Base-by-base conservation (phyloP, 2,797 vertebrate genomes). In the Hippocampus kuda region DNA sequence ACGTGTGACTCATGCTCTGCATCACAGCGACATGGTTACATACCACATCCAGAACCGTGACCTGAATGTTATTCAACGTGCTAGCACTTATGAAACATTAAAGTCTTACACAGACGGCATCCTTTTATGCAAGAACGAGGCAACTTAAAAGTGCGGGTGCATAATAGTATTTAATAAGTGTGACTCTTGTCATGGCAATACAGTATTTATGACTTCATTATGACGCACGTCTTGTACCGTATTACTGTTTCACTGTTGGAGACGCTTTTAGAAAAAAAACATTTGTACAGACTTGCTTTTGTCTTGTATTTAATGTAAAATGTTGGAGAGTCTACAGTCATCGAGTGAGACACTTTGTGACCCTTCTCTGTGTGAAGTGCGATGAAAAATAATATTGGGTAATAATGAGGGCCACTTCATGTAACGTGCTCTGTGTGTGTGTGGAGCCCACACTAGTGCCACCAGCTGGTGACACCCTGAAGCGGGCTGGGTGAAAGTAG, bases 401-500 rank as follows among this genome's bases (percentile, higher is more conserved):
- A 88, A 85, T 42, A 22, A 30, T 7, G 68, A 16, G 48, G 51
- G 30, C 26, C 3, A 18, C 13, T 49, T 70, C 61, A 84, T 34
- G 18, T 84, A 84, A 83, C 49, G 18, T 77, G 81, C 75, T 72
- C 72, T 34, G 34, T 34, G 34, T 6, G 34, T 26, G 15, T 70
- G 7, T 13, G 30, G 41, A n/a, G 62, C n/a, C 2, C 20, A 26
- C 15, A 4, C 70, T n/a, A 11, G 72, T 79, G 84, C 84, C 86
- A 2, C 79, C 26, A 78, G 46, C 27, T 20, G 84, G 72, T 83
- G 79, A 82, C 85, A 83, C 74, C 2, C 2, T 24, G 78, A 68
- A 82, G 48, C 16, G 15, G 1, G 20, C 24, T 27, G 0, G 38
- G n/a, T 34, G 10, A 79, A 90, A 88, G 75, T 91, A 87, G 88